Base-by-base conservation (phyloP, 1,140 invertebrate species). In the Parasteatoda tepidariorum region DNA sequence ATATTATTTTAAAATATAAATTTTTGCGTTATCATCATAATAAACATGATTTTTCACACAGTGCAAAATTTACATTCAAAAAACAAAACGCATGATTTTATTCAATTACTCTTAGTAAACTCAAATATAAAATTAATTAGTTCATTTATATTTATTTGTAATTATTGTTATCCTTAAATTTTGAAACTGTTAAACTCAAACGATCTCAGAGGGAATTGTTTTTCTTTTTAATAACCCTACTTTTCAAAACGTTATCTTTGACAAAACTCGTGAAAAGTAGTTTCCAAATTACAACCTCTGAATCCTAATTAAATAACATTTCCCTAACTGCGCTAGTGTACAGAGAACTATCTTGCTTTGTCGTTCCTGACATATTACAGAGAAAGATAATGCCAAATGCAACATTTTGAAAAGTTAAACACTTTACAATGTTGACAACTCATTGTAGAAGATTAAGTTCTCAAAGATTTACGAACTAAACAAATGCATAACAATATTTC, bases 401-500 rank as follows among this genome's bases (percentile, higher is more conserved):
- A 68, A 22, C 30, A 71, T 71, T 55, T 71, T 71, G 68, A 75
- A 75, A 62, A 31, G 73, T 62, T 74, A 74, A 74, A 74, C 30
- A 74, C 71, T 74, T 34, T 61, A 74, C 71, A 18, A 59, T 59
- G 55, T 59, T 38, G 57, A 62, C 33, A 62, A 22, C 18, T 38
- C 33, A 31, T 73, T 41, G 22, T 22, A 2, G 31, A n/a, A 75
- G 73, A 75, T 75, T 75, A 75, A 75, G 28, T 61, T 74, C 55
- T 34, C 30, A 73, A 59, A 73, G 70, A 57, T 57, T 73, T 73
- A 55, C 41, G 70, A 73, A 73, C 70, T 73, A 57, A 73, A 59
- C 70, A 73, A 68, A 73, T 18, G 38, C 70, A 73, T 73, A 73
- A 73, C 70, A 55, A 71, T 73, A 73, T 73, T 73, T 73, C 70